Evolutionary conservation across 2,888 invertebrate genomes (phyloP), one percentile per base, ranked within the genome.

Genomic region (Stenichneumon culpator): DNA sequence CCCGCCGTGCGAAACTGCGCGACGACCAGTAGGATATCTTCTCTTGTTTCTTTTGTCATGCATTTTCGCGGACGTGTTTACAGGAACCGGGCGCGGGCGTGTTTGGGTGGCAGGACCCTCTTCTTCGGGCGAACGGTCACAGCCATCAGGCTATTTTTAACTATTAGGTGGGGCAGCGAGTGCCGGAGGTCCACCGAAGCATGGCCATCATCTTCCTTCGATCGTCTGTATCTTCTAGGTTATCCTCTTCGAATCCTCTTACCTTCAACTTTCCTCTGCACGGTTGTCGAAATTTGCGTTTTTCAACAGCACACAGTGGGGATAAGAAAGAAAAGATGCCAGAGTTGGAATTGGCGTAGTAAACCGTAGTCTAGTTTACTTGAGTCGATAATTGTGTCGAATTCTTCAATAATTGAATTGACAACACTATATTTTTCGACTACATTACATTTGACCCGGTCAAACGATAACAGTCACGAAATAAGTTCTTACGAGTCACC

Each of bases 61-160:
- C 85, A 86, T 78, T 86, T 80, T 75, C 84, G 68, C 80, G 84
- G 84, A 83, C 86, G 79, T 89, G 88, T 89, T 90, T 90, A 89
- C 89, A 89, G 87, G 90, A 89, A 89, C 86, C 88, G 82, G 84
- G 83, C 73, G 72, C 67, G 63, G 28, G 47, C 52, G 63, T 16
- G 72, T 78, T 82, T 69, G 73, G 84, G 68, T 78, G 87, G 80
- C 87, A 90, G 90, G 89, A 89, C 84, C 85, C 89, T 87, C 83
- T 84, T 52, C 60, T 84, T 60, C 60, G 65, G 36, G 70, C 69
- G 19, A 7, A 16, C 47, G 22, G 57, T 32, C 19, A 47, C 44
- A 36, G 28, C 69, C 69, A 79, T 84, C 88, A 63, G 84, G 88
- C 86, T 90, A 89, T 89, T 90, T 90, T 90, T 89, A 90, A 89